Percentiles rank a stretch among this genome's conserved stretches.
These are phyloP conservation scores for Nasonia giraulti DNA, from an alignment of 1,140 invertebrate genomes.

Conservation along the genomic window DNA sequence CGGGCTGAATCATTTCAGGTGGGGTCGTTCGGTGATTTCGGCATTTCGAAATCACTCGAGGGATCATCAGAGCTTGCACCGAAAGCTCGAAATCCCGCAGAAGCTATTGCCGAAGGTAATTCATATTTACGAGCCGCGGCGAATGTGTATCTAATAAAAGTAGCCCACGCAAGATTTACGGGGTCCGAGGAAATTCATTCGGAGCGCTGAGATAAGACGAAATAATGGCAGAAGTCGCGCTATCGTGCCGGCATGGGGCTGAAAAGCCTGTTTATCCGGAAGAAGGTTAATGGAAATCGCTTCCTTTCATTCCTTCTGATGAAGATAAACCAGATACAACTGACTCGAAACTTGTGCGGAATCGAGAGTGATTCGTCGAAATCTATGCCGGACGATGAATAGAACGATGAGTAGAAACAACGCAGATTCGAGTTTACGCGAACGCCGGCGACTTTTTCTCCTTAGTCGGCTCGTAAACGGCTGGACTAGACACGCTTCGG, in stretches of 20 bases:
- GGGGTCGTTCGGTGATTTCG: too few relatives aligned
- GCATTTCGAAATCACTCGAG: background rate
- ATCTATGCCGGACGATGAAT: too few relatives aligned
- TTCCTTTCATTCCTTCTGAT: too few relatives aligned
- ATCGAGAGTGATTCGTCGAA: too few relatives aligned
- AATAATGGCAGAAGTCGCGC: background rate
- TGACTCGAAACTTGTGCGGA: too few relatives aligned
- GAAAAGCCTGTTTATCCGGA: background rate
- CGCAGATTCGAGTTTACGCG: background rate
- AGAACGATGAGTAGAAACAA: background rate
- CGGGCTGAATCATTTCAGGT: background rate
- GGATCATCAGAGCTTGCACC: too few relatives aligned
- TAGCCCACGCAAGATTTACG: background rate
- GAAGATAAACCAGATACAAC: too few relatives aligned
- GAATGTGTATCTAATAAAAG: background rate
- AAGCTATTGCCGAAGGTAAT: background rate
- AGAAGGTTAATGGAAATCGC: background rate
- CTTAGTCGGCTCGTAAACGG: conserved; percentile 8
- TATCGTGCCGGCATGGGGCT: background rate
- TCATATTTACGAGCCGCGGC: background rate
- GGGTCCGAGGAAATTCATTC: background rate
- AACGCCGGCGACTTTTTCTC: too few relatives aligned
- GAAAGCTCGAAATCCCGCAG: background rate
- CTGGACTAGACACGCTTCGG: background rate
- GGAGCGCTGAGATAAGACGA: background rate